These are phyloP conservation scores for Rhombomys opimus DNA, from an alignment of 2,113 vertebrate genomes.

Conservation along the genomic window DNA sequence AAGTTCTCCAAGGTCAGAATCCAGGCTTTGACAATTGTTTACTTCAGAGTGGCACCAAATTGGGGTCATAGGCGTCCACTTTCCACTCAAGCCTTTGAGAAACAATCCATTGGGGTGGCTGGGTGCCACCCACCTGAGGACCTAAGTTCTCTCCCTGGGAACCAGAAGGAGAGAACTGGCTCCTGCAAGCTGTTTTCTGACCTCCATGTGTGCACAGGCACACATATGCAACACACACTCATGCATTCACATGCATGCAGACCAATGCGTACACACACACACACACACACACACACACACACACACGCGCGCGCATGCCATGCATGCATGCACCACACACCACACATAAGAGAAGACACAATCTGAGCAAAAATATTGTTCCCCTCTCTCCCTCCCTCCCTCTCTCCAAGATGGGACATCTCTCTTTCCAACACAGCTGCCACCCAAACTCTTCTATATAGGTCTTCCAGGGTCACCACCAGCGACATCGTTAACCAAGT, in stretches of 20 bases:
- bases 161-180: neutral
- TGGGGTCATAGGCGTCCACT: neutral
- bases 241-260: neutral
- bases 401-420: no score
- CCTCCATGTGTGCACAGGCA: neutral
- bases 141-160: neutral
- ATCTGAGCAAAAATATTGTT: neutral
- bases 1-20: conserved; percentile 1
- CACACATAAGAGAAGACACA: neutral
- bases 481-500: neutral
- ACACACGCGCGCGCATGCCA: neutral
- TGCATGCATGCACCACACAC: neutral
- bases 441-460: neutral
- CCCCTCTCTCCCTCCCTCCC: neutral
- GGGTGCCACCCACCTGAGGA: neutral
- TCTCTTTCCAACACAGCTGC: neutral
- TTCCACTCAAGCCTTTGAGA: neutral
- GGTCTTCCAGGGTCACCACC: neutral
- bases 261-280: neutral
- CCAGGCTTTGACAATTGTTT: neutral
- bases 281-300: neutral
- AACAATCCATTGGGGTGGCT: neutral
- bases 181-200: neutral
- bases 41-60: neutral
- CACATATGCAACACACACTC: neutral